Percentiles rank a stretch among this genome's conserved stretches.
Conservation (phyloP, 2,797 vertebrate genomes). For the Allobates femoralis region DNA sequence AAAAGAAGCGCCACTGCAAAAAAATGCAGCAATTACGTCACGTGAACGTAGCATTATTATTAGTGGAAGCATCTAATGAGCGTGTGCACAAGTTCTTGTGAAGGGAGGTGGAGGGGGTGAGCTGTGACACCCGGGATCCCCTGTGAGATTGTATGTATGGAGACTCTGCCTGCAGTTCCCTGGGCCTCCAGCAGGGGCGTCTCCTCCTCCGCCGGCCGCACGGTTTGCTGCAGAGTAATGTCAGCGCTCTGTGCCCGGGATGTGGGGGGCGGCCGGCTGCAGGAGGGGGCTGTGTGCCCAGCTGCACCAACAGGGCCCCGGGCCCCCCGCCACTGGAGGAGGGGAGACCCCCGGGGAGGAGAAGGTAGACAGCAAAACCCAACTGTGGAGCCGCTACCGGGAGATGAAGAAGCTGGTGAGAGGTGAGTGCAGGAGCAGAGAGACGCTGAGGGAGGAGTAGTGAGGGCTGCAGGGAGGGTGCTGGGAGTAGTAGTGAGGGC, state of each 20-base stretch:
- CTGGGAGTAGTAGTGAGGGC: too few species aligned
- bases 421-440: conserved; percentile 72
- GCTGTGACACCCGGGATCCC: too few species aligned
- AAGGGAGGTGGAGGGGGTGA: too few species aligned
- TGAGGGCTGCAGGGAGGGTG: neutral
- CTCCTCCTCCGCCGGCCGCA: too few species aligned
- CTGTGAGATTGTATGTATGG: too few species aligned
- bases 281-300: neutral
- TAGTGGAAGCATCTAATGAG: too few species aligned
- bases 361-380: conserved; percentile 71
- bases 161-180: neutral
- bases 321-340: too few species aligned
- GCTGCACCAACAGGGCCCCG: neutral
- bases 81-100: too few species aligned
- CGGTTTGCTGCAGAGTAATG: neutral
- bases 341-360: conserved; percentile 40
- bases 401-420: conserved; percentile 82
- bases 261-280: neutral
- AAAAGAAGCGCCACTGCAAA: too few species aligned
- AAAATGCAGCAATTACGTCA: too few species aligned
- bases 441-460: too few species aligned
- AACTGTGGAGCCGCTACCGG: conserved; percentile 80
- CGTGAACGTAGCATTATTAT: too few species aligned
- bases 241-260: conserved; percentile 9
- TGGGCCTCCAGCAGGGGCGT: neutral